phyloP scores from a whole-genome alignment of 2,113 vertebrate species.

The Paracanthobrama guichenoti region DNA sequence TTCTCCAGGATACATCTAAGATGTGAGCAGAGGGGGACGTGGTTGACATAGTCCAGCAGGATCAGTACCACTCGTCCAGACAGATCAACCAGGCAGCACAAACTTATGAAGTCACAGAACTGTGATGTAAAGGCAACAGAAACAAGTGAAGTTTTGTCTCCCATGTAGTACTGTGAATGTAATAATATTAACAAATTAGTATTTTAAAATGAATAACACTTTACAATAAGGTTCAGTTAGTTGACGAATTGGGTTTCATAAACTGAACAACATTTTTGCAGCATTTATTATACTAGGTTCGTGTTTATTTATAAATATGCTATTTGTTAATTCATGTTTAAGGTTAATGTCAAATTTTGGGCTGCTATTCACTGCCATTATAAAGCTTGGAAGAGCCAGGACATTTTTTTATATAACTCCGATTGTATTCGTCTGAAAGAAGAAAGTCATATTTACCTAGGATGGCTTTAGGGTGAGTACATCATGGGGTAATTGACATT shows the following conservation, averaged over 20 bases:
- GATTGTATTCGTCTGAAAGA: no score
- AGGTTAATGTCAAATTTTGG: no score
- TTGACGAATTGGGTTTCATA: background rate
- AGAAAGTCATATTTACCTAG: no score
- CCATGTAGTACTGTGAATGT: background rate
- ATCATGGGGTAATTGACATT: no score
- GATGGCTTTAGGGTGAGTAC: no score
- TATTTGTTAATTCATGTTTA: background rate
- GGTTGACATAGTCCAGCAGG: slow-evolving; percentile 82
- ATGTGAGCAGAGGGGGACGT: slow-evolving; percentile 80
- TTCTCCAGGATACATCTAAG: slow-evolving; percentile 76
- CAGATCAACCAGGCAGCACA: slow-evolving; percentile 80
- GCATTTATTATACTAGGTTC: background rate
- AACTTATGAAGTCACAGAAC: slow-evolving; percentile 86
- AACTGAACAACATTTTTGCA: background rate
- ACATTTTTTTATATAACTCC: no score
- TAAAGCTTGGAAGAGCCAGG: no score
- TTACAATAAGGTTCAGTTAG: background rate
- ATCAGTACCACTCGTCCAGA: slow-evolving; percentile 75
- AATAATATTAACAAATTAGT: background rate
- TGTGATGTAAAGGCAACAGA: slow-evolving; percentile 61
- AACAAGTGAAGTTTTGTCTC: no score
- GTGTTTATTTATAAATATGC: background rate
- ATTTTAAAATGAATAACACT: background rate
- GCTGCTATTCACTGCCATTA: no score